Evolutionary conservation across 2,888 invertebrate species (phyloP).

Genomic region (Metallyticus violacea): DNA sequence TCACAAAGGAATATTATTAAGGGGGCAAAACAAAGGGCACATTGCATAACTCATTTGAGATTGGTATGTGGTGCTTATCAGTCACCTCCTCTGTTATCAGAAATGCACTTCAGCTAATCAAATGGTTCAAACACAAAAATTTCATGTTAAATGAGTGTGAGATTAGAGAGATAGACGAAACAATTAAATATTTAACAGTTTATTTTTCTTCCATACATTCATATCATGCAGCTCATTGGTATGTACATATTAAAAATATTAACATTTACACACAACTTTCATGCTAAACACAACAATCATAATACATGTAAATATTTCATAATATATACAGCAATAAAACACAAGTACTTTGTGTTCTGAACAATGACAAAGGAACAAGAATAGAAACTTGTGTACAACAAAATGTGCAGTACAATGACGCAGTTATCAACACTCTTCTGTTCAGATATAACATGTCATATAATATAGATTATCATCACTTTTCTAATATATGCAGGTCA

Average conservation of each 20-base stretch:
- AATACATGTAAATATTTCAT: neutral
- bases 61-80: too few species aligned
- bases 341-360: neutral
- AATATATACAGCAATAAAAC: neutral
- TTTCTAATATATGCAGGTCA: too few species aligned
- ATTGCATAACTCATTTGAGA: too few species aligned
- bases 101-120: too few species aligned
- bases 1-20: too few species aligned
- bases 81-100: too few species aligned
- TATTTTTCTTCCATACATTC: neutral
- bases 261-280: neutral
- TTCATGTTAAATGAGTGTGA: too few species aligned
- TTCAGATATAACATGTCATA: too few species aligned
- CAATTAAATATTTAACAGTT: neutral
- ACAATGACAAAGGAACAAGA: neutral
- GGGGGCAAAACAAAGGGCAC: too few species aligned
- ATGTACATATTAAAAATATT: neutral
- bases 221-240: neutral
- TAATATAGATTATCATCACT: neutral
- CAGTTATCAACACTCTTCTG: too few species aligned
- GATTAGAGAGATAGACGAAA: too few species aligned
- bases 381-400: neutral
- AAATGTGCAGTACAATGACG: neutral
- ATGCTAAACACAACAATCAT: neutral
- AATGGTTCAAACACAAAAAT: too few species aligned